These are phyloP conservation scores for Drosophila tanythrix DNA, from an alignment of 2,888 invertebrate species.

Conservation along the genomic window DNA sequence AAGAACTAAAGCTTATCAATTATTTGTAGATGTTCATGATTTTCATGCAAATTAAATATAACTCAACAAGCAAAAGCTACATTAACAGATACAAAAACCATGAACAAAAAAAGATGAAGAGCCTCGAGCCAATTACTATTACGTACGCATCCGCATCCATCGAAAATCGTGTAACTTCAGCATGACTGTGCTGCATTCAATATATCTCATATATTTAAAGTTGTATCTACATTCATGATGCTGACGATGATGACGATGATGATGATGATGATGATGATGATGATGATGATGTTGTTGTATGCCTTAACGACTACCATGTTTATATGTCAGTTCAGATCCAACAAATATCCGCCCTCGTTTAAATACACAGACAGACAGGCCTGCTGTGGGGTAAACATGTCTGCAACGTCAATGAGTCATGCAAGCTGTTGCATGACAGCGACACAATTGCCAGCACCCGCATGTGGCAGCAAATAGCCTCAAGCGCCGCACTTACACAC, in stretches of 20 bases:
- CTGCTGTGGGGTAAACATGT: neutral
- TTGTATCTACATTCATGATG: neutral
- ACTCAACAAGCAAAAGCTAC: neutral
- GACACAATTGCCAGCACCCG: conserved; percentile 17
- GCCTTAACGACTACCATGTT: neutral
- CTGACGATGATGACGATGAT: no score
- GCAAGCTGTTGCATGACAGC: conserved; percentile 49
- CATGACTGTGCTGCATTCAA: neutral
- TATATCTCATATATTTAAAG: neutral
- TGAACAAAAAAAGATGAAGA: neutral
- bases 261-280: conserved; percentile 3
- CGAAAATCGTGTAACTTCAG: neutral
- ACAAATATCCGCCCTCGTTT: conserved; percentile 7
- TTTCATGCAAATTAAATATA: neutral
- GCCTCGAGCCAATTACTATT: neutral
- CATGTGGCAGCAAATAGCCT: neutral
- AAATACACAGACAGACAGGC: neutral
- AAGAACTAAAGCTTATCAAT: neutral
- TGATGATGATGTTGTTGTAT: conserved; percentile 1
- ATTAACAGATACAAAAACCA: neutral
- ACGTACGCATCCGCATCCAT: neutral
- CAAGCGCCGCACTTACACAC: neutral
- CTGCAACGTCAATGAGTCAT: conserved; percentile 42
- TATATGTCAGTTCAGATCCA: conserved; percentile 7
- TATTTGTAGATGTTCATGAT: neutral